Evolutionary conservation across 2,888 invertebrate genomes (phyloP).

Genomic region (Poecilobothrus nobilitatus): DNA sequence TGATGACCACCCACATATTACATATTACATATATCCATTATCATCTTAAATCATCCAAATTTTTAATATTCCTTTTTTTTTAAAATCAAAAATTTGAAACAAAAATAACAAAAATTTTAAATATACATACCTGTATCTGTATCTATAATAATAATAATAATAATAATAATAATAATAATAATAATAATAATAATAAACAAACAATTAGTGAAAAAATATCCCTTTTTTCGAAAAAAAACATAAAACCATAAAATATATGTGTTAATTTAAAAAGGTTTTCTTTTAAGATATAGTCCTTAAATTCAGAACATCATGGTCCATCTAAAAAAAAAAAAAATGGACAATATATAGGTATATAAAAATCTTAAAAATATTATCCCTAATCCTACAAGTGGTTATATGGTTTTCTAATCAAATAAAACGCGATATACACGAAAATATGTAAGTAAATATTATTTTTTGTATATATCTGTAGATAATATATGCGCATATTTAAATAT

Average conservation of each 20-base stretch:
- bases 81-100: background rate
- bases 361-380: background rate
- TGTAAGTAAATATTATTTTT: background rate
- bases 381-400: background rate
- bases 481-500: too few relatives aligned
- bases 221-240: too few relatives aligned
- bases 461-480: too few relatives aligned
- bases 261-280: background rate
- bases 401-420: background rate
- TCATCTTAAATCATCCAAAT: background rate
- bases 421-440: background rate
- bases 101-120: background rate
- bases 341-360: background rate
- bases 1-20: background rate
- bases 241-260: background rate
- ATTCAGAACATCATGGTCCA: background rate
- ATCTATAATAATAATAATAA: background rate
- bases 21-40: background rate
- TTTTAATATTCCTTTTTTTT: background rate
- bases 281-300: background rate
- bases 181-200: background rate
- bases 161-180: background rate
- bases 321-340: background rate
- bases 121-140: background rate
- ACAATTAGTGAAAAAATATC: background rate